Conservation (phyloP, 2,797 vertebrate species). For the Phoxinus dragarum region DNA sequence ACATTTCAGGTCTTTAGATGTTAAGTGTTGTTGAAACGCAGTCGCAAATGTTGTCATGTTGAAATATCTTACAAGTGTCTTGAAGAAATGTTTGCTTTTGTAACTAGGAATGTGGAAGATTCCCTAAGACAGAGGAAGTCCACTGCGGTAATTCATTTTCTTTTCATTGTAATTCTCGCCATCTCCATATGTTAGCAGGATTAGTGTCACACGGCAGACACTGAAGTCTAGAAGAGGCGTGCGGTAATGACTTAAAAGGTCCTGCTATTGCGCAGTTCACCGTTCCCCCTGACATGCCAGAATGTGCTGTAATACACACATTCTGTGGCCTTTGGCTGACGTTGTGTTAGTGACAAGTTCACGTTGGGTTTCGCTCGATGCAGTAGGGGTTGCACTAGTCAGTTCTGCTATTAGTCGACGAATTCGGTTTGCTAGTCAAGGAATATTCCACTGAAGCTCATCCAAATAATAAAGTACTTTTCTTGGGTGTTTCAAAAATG, state of each 20-base stretch:
- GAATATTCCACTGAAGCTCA: neutral
- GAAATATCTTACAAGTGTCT: neutral
- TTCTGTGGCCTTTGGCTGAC: too few species aligned
- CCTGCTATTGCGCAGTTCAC: slow-evolving; percentile 62
- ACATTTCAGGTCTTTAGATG: neutral
- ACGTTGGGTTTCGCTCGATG: neutral
- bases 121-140: neutral
- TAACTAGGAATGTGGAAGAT: neutral
- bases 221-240: slow-evolving; percentile 71
- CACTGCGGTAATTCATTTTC: slow-evolving; percentile 66
- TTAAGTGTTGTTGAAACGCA: neutral
- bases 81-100: neutral
- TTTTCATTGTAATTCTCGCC: slow-evolving; percentile 74
- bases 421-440: neutral
- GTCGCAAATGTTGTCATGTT: neutral
- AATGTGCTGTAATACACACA: slow-evolving; percentile 42
- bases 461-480: neutral
- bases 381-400: neutral
- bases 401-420: neutral
- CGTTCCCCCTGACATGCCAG: slow-evolving; percentile 67
- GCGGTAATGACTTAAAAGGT: slow-evolving; percentile 80
- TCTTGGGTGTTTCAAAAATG: neutral
- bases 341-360: neutral
- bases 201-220: slow-evolving; percentile 69
- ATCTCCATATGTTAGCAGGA: slow-evolving; percentile 76